Conservation (phyloP, 1,140 invertebrate species). For the Ceratosolen solmsi region DNA sequence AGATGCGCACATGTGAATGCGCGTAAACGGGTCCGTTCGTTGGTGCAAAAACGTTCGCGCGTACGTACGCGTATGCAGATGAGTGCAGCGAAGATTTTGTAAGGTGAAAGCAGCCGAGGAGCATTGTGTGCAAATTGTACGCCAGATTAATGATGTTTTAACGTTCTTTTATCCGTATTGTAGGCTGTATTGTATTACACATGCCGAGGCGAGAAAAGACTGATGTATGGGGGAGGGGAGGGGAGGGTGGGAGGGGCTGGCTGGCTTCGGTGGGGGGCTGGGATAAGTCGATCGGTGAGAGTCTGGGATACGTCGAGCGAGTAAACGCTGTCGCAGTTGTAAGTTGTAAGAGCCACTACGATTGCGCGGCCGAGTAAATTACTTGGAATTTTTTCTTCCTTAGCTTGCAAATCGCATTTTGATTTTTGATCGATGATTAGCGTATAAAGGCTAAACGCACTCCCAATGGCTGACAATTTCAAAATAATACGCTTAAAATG, state of each 20-base stretch:
- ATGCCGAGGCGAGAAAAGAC: not conserved
- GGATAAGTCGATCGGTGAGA: not conserved
- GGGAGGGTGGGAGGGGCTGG: no score
- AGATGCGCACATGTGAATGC: not conserved
- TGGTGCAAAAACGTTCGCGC: no score
- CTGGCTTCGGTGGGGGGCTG: no score
- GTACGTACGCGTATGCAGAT: not conserved
- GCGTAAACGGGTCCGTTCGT: not conserved
- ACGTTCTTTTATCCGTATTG: not conserved
- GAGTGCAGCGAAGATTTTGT: not conserved
- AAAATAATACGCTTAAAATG: not conserved
- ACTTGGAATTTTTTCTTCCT: not conserved
- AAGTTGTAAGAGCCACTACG: not conserved
- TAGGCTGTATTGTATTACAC: not conserved
- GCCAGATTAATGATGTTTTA: conserved; percentile 6
- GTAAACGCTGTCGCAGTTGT: not conserved
- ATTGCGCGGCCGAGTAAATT: not conserved
- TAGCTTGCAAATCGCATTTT: not conserved
- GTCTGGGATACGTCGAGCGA: not conserved
- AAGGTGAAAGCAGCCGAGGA: conserved; percentile 25
- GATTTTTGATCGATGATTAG: not conserved
- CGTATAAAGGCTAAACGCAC: no score
- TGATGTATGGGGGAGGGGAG: no score
- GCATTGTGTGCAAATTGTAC: conserved; percentile 42
- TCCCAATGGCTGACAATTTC: not conserved